phyloP scores from a whole-genome alignment of 2,888 invertebrate genomes.

The Ferrisia virgata region DNA sequence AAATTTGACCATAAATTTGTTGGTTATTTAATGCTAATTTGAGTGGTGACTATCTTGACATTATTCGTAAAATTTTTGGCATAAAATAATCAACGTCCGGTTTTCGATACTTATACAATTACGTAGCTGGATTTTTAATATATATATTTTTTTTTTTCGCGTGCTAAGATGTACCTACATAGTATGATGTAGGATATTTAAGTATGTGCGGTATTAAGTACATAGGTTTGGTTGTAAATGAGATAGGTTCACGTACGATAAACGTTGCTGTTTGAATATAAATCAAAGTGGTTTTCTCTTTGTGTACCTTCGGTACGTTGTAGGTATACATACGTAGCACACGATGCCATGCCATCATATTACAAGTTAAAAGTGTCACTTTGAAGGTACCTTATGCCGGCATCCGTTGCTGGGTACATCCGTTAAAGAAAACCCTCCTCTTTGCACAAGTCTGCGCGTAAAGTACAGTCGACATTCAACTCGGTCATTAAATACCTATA shows the following conservation, averaged over 20 bases:
- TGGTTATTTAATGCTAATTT: too few species aligned
- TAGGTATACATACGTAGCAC: too few species aligned
- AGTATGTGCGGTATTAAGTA: background rate
- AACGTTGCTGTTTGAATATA: background rate
- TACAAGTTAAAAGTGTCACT: background rate
- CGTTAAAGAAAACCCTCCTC: background rate
- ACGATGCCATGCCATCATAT: background rate
- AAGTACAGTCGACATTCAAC: background rate
- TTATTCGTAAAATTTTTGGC: too few species aligned
- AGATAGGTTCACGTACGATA: background rate
- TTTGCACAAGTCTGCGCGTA: too few species aligned
- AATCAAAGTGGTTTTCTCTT: background rate
- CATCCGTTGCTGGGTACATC: background rate
- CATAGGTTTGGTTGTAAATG: background rate
- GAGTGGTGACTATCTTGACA: too few species aligned
- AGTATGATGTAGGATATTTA: too few species aligned
- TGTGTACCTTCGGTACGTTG: too few species aligned
- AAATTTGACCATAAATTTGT: too few species aligned
- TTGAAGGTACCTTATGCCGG: slow-evolving; percentile 5
- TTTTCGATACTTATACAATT: background rate
- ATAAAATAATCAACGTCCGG: background rate
- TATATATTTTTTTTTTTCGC: background rate
- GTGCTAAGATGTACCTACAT: too few species aligned
- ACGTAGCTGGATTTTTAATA: too few species aligned
- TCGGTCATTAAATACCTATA: background rate